These are phyloP conservation scores for Caenorhabditis japonica DNA, from an alignment of 2,888 invertebrate species.

Conservation along the genomic window DNA sequence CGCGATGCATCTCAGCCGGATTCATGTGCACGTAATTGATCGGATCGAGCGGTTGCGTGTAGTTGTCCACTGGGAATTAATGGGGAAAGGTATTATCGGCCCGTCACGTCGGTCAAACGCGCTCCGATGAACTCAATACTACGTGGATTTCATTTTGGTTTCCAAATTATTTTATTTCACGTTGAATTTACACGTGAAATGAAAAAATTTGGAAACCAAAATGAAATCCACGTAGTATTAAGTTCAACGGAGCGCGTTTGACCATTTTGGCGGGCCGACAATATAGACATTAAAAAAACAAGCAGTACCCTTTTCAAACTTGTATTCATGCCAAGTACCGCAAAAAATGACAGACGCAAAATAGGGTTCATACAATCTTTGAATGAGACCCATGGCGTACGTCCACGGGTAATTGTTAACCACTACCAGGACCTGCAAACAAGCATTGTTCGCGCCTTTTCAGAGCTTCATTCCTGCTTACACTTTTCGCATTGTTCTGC, in stretches of 20 bases:
- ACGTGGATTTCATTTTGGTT: too few species aligned
- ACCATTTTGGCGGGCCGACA: too few species aligned
- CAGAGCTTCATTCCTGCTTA: background rate
- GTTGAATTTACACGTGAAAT: too few species aligned
- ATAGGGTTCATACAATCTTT: slow-evolving; percentile 44
- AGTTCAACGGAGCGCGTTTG: too few species aligned
- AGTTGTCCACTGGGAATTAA: slow-evolving; percentile 5
- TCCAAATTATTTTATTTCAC: too few species aligned
- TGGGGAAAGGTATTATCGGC: too few species aligned
- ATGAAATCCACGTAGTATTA: too few species aligned
- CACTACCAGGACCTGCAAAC: slow-evolving; percentile 32
- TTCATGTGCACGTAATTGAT: slow-evolving; percentile 49
- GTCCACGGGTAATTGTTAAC: slow-evolving; percentile 42
- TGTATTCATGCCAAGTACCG: slow-evolving; percentile 26
- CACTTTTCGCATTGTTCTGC: slow-evolving; percentile 5
- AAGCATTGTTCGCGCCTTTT: background rate
- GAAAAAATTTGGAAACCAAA: too few species aligned
- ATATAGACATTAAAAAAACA: background rate
- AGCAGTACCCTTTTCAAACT: background rate
- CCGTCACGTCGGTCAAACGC: too few species aligned
- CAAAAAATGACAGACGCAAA: slow-evolving; percentile 47
- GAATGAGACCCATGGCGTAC: slow-evolving; percentile 21
- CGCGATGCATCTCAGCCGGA: slow-evolving; percentile 24
- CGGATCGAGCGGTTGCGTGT: slow-evolving; percentile 11
- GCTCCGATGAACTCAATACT: too few species aligned